Evolutionary conservation across 2,113 vertebrate species (phyloP), one percentile per base, ranked within the genome.

Genomic region (Accipiter cooperii): DNA sequence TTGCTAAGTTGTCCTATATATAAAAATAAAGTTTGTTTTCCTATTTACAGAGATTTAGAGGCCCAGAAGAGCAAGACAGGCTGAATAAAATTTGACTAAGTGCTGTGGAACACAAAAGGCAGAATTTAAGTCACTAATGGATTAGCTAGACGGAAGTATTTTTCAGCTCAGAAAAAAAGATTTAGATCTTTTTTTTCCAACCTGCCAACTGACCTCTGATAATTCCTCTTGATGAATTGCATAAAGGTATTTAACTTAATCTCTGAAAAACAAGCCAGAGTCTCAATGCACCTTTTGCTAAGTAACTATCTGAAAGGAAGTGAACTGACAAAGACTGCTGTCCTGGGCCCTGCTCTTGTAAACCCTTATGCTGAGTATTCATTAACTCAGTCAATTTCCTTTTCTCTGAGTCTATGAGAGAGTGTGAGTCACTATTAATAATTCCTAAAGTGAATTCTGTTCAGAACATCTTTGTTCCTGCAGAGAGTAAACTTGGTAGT

Each of bases 161-260:
- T 69, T 70, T 96, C 68, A 93, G 38, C 66, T 80, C 33, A 76
- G 57, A 55, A 74, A 47, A 47, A 92, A 85, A 49, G 22, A 82
- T 34, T 42, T n/a, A 40, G 9, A 15, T 51, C 52, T 28, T 54
- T 82, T 82, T 74, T 95, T 91, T 36, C 36, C 29, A 91, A 26
- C 24, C 51, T 84, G 34, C 20, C 64, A 94, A 54, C 22, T 88
- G 71, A 94, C 79, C 58, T 85, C 95, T 86, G 22, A 63, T 93
- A 96, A 92, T 70, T 90, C 75, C 33, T 85, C n/a, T 44, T 89
- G 66, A 90, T 74, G 51, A 85, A 85, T 69, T 83, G 61, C 49
- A 28, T 77, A 77, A 66, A 87, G 33, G 42, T 76, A 55, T 96
- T 94, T 93, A 89, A 93, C 65, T 68, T 94, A 76, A 91, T 87